Evolutionary conservation across 1,140 invertebrate species (phyloP), one percentile per base, ranked within the genome.

Genomic region (Drosophila novamexicana): DNA sequence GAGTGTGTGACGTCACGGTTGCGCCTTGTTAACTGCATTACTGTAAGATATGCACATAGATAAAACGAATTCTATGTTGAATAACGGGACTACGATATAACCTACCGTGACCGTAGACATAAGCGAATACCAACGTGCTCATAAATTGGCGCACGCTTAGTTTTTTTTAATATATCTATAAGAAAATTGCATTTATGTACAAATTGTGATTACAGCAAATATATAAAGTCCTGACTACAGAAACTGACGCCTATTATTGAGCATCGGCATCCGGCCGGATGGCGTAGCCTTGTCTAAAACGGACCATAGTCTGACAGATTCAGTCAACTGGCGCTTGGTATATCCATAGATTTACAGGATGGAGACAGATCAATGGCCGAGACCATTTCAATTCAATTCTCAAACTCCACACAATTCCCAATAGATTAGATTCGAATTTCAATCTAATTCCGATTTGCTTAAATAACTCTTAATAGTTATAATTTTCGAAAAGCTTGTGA

Each of bases 41-140:
- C 50, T 70, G 59, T 34, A 64, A 70, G 32, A 18, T 42, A 52
- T 49, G 42, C 32, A 64, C 58, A 70, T 12, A n/a, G 34, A 63
- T 22, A 37, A 53, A 53, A 37, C 37, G 10, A 36, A 10, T 50
- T 42, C 16, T 18, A 47, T 22, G 8, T 18, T 16, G 32, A 40
- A 42, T 49, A 34, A 2, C 1, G 18, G 7, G 7, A 12, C 32
- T 45, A 62, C 22, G 22, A 10, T 34, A 10, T 4, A 62, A 70
- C 58, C 12, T 63, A 70, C 58, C 67, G 67, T 63, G n/a, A 2
- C 16, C 34, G 58, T 7, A 45, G 5, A 39, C 39, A n/a, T 52
- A 16, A 8, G 10, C 8, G 47, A 5, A 34, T 32, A 54, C 34
- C 16, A 54, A 54, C 32, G 32, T 16, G 47, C n/a, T n/a, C 37